Evolutionary conservation across 1,140 invertebrate genomes (phyloP), one percentile per base, ranked within the genome.

Genomic region (Cotesia vestalis): DNA sequence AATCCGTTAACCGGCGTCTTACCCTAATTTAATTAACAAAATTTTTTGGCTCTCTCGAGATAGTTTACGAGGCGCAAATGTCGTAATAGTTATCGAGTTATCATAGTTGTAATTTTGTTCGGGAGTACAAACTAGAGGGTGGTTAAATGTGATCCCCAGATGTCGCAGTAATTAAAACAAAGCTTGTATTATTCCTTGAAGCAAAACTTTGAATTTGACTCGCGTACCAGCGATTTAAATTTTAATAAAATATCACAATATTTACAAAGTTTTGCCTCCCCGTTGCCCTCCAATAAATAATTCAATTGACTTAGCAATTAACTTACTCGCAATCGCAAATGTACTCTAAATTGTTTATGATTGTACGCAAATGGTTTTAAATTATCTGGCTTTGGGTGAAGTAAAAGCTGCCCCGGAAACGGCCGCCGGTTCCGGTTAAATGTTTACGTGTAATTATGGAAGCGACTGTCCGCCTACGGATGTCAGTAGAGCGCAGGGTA

Each of bases 101-200:
- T 85, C 83, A 64, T 81, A 73, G 77, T 80, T 82, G 80, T 84
- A 84, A 85, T 78, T 86, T 76, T 78, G 73, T 72, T 69, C 27
- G 73, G 73, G 78, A 80, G 81, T 83, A 78, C 20, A 79, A 73
- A 73, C 69, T 73, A 73, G 71, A 76, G 74, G 76, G 76, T 77
- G 79, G 81, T 79, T 79, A 81, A 73, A 76, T 79, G 80, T 78
- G 84, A 81, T 78, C 79, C 72, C 80, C 86, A 86, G 86, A 85
- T 87, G 85, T 85, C 80, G 84, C 80, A 75, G 81, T 83, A 86
- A 86, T 87, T 87, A 86, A 86, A 87, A 85, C 76, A 72, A 69
- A 71, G 84, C 79, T 82, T 84, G 86, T 86, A 27, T 27, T 27
- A 27, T 27, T 27, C 27, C 27, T 27, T 27, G 27, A 3, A 80